Evolutionary conservation across 2,113 vertebrate species (phyloP), one percentile per base, ranked within the genome.

Genomic region (Coreoperca whiteheadi): DNA sequence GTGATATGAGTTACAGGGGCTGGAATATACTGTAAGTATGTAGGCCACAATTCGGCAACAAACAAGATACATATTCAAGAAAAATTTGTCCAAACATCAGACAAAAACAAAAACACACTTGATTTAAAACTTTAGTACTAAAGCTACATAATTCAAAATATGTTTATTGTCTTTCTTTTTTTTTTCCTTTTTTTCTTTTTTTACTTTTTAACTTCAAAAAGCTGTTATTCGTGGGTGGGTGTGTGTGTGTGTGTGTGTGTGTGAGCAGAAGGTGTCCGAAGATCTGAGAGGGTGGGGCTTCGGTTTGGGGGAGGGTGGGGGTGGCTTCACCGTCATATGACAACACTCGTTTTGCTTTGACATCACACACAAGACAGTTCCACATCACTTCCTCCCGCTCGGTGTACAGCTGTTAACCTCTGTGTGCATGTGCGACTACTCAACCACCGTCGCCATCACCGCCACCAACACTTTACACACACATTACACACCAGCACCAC

Each of bases 1-100:
- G 9, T 88, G 75, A 92, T 90, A 91, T 85, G 90, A 91, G 8
- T 73, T 53, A 89, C 53, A 70, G 74, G 76, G 82, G 75, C 77
- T 83, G 77, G 78, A 87, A 89, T 93, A 94, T 91, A 90, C 86
- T 87, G 61, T 77, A 87, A 91, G 93, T 92, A 94, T 95, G 92
- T 94, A 95, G 94, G 94, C 94, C 94, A 95, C 93, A 94, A 96
- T 96, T 96, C 97, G 96, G 96, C 95, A 96, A 97, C 95, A 70
- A 94, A 94, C 89, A 30, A 90, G 87, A 93, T 94, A 94, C 91
- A 88, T 92, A 90, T 90, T 94, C 93, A 93, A 93, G 90, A 95
- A 92, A 91, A 92, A 94, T 93, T 95, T 96, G 94, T 96, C 96
- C 82, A 71, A 93, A 94, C 93, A 92, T 92, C 93, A 86, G 94